These are phyloP conservation scores for Gouania willdenowi DNA, from an alignment of 2,797 vertebrate genomes.

Conservation along the genomic window DNA sequence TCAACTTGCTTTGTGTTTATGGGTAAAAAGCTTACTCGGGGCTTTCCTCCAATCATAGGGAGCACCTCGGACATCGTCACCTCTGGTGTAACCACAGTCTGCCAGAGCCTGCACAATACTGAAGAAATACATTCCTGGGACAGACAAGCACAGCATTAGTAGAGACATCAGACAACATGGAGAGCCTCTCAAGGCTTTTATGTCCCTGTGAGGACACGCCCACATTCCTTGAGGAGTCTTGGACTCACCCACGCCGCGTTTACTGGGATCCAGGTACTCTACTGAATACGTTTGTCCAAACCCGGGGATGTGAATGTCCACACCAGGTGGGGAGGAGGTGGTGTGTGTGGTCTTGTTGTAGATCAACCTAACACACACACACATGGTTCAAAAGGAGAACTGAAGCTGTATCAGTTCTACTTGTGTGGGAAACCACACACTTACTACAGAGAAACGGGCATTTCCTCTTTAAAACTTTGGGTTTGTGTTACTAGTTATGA, in stretches of 20 bases:
- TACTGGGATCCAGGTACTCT: slow-evolving; percentile 95
- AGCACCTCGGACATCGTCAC: slow-evolving; percentile 87
- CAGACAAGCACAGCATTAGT: background rate
- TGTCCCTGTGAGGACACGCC: background rate
- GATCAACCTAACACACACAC: slow-evolving; percentile 74
- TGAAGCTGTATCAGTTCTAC: slow-evolving; percentile 5
- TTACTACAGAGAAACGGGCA: too few species aligned
- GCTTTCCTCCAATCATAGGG: slow-evolving; percentile 98
- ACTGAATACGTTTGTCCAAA: slow-evolving; percentile 89
- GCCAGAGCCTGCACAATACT: slow-evolving; percentile 87
- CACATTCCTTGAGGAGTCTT: too few species aligned
- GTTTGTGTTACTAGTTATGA: too few species aligned
- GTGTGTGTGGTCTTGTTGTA: slow-evolving; percentile 85
- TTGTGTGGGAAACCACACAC: background rate
- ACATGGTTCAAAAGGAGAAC: background rate
- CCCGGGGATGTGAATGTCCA: slow-evolving; percentile 89
- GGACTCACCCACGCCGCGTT: slow-evolving; percentile 84
- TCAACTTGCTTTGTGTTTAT: too few species aligned
- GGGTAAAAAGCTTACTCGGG: slow-evolving; percentile 87
- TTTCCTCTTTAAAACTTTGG: too few species aligned
- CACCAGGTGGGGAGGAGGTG: slow-evolving; percentile 84
- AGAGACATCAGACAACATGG: background rate
- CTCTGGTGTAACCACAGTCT: slow-evolving; percentile 88
- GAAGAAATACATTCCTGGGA: slow-evolving; percentile 92
- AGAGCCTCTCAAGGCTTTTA: background rate